Percentiles rank a stretch among this genome's conserved stretches.
Conservation (phyloP, 2,797 vertebrate genomes). For the Halcyon chelicuti region DNA sequence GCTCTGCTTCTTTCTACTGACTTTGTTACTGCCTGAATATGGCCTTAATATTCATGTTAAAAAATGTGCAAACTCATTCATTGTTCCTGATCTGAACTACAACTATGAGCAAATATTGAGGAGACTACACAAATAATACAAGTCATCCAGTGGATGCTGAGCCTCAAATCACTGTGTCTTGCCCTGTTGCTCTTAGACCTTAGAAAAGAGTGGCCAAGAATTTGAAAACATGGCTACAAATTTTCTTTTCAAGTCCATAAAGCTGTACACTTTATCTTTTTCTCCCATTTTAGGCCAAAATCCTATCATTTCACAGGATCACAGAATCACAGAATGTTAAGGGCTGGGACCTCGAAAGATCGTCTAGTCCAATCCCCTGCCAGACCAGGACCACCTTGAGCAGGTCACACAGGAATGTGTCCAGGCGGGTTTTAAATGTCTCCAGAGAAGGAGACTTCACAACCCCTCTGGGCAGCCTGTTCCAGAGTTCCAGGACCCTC, state of each 20-base stretch:
- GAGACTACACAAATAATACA: neutral
- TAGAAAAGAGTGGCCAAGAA: neutral
- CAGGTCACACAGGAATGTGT: no score
- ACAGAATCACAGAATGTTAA: no score
- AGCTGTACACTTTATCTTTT: neutral
- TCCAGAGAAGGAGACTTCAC: no score
- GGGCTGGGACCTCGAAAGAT: no score
- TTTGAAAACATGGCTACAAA: neutral
- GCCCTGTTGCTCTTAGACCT: neutral
- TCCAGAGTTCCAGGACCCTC: no score
- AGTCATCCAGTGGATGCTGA: neutral
- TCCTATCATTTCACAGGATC: neutral
- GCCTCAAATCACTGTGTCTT: neutral
- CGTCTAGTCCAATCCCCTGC: no score
- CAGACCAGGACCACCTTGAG: no score
- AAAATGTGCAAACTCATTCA: neutral
- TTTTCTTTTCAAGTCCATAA: conserved; percentile 12
- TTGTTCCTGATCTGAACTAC: neutral
- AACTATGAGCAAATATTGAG: neutral
- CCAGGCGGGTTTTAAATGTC: no score
- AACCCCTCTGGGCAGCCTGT: no score
- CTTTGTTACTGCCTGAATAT: neutral
- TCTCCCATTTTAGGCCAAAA: neutral
- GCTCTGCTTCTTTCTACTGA: neutral
- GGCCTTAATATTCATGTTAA: neutral